Base-by-base conservation (phyloP, 2,888 invertebrate species). In the Agrotis exclamationis region DNA sequence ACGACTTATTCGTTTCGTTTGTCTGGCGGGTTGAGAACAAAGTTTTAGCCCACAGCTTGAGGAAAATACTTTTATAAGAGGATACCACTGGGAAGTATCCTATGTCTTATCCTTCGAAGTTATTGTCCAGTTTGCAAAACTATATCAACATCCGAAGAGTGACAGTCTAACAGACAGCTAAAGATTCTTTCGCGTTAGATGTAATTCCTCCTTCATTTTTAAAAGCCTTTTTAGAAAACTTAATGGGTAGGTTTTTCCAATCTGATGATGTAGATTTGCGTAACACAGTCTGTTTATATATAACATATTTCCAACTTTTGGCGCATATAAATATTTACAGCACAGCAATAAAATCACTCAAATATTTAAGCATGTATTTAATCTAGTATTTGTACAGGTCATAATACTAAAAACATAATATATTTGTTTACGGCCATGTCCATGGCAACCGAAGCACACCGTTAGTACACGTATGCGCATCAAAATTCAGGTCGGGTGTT, bases 401-500 rank as follows among this genome's bases (percentile, higher is more conserved):
- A 76, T 47, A 76, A 76, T 58, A 73, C 62, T 80, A 51, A 71
- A 79, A 69, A 18, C 62, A 73, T 57, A 67, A 82, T 66, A 78
- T 82, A 82, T 79, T 83, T 85, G 78, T 85, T 85, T 85, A 85
- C 70, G 22, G 73, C 64, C 71, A 74, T 70, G 74, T 70, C 83
- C 81, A 78, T 77, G 63, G 83, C 81, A 85, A 84, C 77, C 20
- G 67, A 80, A 74, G 70, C 68, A 74, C 83, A 82, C 88, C 86
- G 87, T 88, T 88, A 87, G 81, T 81, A 86, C 82, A 83, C 82
- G 81, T 85, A 80, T 73, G 84, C 84, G 85, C 85, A 90, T 92
- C 92, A 89, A 92, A 92, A 93, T 93, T 92, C 92, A 91, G 87
- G 83, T 85, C 86, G 86, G 85, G 84, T 83, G 81, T 86, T 83